Conservation (phyloP, 2,888 invertebrate species). For the Drosophila quinaria region DNA sequence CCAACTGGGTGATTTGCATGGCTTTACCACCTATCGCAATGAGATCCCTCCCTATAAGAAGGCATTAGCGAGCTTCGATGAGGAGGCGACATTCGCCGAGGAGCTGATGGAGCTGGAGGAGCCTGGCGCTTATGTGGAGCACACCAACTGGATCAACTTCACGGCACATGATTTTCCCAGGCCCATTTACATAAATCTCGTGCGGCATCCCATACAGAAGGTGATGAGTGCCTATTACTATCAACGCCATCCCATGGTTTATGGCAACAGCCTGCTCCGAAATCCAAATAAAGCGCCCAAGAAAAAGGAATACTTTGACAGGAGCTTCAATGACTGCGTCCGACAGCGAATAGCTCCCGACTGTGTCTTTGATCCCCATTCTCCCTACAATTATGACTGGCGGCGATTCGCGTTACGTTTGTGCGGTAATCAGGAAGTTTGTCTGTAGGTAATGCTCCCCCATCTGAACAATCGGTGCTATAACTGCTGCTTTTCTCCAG, state of each 20-base stretch:
- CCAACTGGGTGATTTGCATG: conserved; percentile 86
- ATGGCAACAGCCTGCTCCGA: conserved; percentile 53
- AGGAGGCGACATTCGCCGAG: conserved; percentile 90
- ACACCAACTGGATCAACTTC: conserved; percentile 95
- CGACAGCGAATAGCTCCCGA: conserved; percentile 78
- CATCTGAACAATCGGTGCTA: background rate
- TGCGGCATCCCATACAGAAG: conserved; percentile 94
- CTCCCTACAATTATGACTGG: conserved; percentile 93
- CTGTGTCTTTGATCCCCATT: conserved; percentile 88
- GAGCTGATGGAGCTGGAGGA: conserved; percentile 89
- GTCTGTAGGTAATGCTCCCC: conserved; percentile 88
- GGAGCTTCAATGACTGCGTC: conserved; percentile 90
- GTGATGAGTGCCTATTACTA: conserved; percentile 97
- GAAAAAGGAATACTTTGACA: conserved; percentile 60
- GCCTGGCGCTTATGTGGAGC: conserved; percentile 93
- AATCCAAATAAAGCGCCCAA: conserved; percentile 43
- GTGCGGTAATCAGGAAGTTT: conserved; percentile 93
- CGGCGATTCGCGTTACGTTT: conserved; percentile 93
- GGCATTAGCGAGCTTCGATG: conserved; percentile 1
- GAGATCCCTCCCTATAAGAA: conserved; percentile 91
- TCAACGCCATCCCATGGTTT: conserved; percentile 85
- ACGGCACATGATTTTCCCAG: conserved; percentile 91
- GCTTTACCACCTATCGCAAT: conserved; percentile 88
- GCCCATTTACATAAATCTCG: conserved; percentile 95
- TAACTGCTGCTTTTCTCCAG: conserved; percentile 84